Percentiles rank a stretch among this genome's conserved stretches.
Evolutionary conservation across 2,888 invertebrate genomes (phyloP).

Genomic region (Drosophila melanosoma): DNA sequence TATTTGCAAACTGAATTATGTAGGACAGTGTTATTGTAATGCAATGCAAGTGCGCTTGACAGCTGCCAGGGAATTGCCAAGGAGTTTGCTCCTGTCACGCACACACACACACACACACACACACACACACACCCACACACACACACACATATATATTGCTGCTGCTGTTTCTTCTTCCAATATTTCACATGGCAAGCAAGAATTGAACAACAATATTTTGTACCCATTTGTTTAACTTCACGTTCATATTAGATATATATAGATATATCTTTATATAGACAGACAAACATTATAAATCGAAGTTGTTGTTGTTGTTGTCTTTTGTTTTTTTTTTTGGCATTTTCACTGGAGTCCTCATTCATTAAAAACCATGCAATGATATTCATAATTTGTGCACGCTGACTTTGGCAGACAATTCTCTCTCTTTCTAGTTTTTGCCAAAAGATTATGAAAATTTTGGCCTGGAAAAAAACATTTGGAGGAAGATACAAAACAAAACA

Average conservation of each 20-base stretch:
- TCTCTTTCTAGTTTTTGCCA: conserved; percentile 68
- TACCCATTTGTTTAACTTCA: conserved; percentile 34
- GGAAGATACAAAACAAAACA: conserved; percentile 1
- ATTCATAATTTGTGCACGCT: conserved; percentile 66
- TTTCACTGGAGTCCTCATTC: conserved; percentile 53
- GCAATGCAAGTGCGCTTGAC: conserved; percentile 49
- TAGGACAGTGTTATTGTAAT: conserved; percentile 39
- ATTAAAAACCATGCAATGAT: conserved; percentile 53
- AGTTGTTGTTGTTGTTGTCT: conserved; percentile 6
- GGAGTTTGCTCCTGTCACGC: conserved; percentile 58
- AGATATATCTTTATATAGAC: conserved; percentile 19
- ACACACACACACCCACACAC: conserved; percentile 20
- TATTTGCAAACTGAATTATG: conserved; percentile 2
- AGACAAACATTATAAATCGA: conserved; percentile 38
- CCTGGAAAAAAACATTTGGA: conserved; percentile 64
- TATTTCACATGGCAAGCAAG: conserved; percentile 5
- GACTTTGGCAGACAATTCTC: conserved; percentile 59
- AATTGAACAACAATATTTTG: conserved; percentile 7
- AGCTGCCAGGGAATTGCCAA: conserved; percentile 55
- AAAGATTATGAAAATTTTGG: conserved; percentile 84
- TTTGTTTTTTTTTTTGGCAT: conserved; percentile 17
- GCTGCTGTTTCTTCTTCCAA: background rate
- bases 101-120: conserved; percentile 20
- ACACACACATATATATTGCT: conserved; percentile 36
- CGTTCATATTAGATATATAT: conserved; percentile 21